Evolutionary conservation across 2,797 vertebrate genomes (phyloP).

Genomic region (Acipenser ruthenus): DNA sequence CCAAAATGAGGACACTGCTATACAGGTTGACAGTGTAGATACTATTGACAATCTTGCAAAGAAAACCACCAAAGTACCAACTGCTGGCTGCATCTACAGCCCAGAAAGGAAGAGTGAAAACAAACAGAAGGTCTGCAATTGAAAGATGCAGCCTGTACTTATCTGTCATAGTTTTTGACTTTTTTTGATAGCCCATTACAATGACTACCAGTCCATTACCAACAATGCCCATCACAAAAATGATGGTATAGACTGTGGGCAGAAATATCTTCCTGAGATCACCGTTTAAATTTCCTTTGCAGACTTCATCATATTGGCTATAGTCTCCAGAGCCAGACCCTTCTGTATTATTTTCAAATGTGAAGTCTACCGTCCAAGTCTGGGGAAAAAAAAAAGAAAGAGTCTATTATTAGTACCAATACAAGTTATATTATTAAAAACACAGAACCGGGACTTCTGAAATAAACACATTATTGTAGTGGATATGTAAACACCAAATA

Average conservation of each 20-base stretch:
- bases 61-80: conserved; percentile 82
- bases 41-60: conserved; percentile 84
- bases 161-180: conserved; percentile 88
- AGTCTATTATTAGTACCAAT: too few relatives aligned
- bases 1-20: conserved; percentile 91
- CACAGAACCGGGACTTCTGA: too few relatives aligned
- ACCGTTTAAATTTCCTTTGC: conserved; percentile 47
- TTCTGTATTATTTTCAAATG: conserved; percentile 57
- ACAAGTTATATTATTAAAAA: background rate
- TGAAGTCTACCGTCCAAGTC: conserved; percentile 35
- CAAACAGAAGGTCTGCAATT: conserved; percentile 87
- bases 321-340: conserved; percentile 66
- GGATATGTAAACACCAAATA: too few relatives aligned
- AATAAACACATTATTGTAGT: too few relatives aligned
- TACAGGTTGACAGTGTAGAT: conserved; percentile 96
- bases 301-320: conserved; percentile 50
- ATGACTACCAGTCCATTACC: conserved; percentile 90
- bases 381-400: conserved; percentile 20
- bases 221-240: conserved; percentile 82
- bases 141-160: conserved; percentile 94
- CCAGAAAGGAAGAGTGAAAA: conserved; percentile 93
- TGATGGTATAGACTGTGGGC: conserved; percentile 82
- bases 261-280: conserved; percentile 83
- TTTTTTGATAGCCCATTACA: conserved; percentile 95
- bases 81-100: conserved; percentile 77